phyloP scores from a whole-genome alignment of 2,113 vertebrate genomes.

The Stictonetta naevosa region DNA sequence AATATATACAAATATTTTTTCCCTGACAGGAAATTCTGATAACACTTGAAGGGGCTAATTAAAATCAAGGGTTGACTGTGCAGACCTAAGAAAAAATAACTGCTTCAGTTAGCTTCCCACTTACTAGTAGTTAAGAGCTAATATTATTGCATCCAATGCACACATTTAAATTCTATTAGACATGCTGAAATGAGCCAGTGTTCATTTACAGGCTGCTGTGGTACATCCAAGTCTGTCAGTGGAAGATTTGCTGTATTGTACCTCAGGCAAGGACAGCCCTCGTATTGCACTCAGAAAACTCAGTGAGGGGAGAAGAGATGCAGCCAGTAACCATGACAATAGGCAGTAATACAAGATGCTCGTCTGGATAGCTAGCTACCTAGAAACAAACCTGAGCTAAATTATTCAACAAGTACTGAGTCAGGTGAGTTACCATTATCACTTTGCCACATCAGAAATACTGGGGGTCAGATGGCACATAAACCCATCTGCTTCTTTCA shows the following conservation, averaged over 20 bases:
- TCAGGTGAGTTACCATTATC: neutral
- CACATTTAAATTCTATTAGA: neutral
- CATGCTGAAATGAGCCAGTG: neutral
- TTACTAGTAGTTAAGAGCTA: neutral
- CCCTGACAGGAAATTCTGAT: neutral
- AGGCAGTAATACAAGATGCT: neutral
- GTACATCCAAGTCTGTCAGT: neutral
- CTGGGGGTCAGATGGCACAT: neutral
- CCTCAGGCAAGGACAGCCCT: neutral
- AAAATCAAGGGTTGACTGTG: neutral
- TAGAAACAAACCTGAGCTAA: conserved; percentile 10
- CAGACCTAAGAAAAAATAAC: neutral
- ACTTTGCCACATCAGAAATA: neutral
- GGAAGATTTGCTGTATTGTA: neutral
- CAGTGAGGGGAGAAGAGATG: neutral
- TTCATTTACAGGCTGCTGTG: neutral
- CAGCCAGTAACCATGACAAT: conserved; percentile 33
- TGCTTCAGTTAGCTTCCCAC: neutral
- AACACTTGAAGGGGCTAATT: conserved; percentile 6
- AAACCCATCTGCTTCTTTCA: neutral
- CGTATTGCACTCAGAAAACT: neutral
- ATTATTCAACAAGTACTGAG: conserved; percentile 19
- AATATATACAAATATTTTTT: neutral
- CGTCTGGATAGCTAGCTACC: neutral
- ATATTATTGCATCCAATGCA: neutral